Evolutionary conservation across 2,797 vertebrate genomes (phyloP).

Genomic region (Lepus oiostolus): DNA sequence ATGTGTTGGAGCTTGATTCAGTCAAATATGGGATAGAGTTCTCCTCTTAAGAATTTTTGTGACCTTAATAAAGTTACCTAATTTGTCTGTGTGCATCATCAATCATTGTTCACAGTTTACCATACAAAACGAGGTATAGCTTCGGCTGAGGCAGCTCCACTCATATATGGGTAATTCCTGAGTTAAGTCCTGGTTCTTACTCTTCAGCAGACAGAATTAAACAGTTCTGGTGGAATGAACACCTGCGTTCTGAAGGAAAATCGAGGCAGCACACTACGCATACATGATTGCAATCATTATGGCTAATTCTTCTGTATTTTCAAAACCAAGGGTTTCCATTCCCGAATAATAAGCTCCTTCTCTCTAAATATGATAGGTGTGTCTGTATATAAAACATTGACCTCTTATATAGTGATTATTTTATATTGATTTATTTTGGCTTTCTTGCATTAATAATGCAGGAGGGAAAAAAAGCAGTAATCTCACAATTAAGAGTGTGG

Average conservation of each 20-base stretch:
- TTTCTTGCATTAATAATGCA: background rate
- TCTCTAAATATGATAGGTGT: background rate
- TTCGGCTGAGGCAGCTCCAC: accelerated
- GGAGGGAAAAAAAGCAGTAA: background rate
- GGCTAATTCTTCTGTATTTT: background rate
- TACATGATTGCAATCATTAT: background rate
- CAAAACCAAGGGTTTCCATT: background rate
- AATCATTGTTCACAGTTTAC: background rate
- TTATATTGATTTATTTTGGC: background rate
- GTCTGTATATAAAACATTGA: background rate
- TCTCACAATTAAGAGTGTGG: background rate
- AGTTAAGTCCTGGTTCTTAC: accelerated
- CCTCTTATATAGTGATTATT: background rate
- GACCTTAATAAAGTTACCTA: background rate
- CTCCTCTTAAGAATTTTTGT: background rate
- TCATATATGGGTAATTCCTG: accelerated
- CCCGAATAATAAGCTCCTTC: background rate
- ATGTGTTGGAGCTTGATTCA: background rate
- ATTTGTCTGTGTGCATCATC: background rate
- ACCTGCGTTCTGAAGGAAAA: background rate
- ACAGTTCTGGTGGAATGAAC: no score
- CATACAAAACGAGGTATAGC: background rate
- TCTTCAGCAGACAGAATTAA: background rate
- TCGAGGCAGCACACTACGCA: accelerated
- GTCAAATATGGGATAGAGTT: background rate